phyloP scores from a whole-genome alignment of 2,888 invertebrate species.

The Galerucella calmariensis region DNA sequence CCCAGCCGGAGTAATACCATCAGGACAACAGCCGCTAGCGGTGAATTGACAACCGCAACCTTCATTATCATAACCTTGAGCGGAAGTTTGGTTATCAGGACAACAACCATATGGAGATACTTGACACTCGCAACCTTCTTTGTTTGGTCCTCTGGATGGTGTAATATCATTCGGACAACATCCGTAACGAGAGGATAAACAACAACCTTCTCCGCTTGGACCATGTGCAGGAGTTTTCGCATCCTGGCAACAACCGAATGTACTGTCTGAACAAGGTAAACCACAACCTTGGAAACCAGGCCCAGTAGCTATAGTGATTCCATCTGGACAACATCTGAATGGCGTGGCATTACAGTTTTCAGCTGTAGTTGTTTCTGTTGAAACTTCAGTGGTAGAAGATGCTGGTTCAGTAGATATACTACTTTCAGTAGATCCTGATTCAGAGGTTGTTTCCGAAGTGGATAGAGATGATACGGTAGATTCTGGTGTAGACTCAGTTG shows the following conservation, averaged over 20 bases:
- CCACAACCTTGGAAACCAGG: constrained; percentile 75
- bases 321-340: constrained; percentile 82
- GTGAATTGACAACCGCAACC: constrained; percentile 86
- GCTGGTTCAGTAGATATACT: constrained; percentile 32
- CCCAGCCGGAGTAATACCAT: constrained; percentile 78
- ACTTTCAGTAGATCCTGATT: constrained; percentile 24
- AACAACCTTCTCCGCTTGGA: constrained; percentile 83
- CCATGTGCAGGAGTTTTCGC: constrained; percentile 87
- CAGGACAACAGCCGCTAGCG: constrained; percentile 85
- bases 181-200: constrained; percentile 75
- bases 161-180: constrained; percentile 92
- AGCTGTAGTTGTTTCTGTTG: constrained; percentile 66
- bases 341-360: constrained; percentile 69
- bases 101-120: constrained; percentile 85
- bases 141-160: constrained; percentile 82
- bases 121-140: constrained; percentile 83
- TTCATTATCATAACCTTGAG: constrained; percentile 79
- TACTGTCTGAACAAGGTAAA: constrained; percentile 73
- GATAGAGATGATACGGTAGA: constrained; percentile 69
- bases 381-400: constrained; percentile 25
- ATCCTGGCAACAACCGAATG: constrained; percentile 90
- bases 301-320: constrained; percentile 70
- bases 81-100: constrained; percentile 82
- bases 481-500: constrained; percentile 69
- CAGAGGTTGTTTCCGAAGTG: constrained; percentile 28